phyloP scores from a whole-genome alignment of 2,113 vertebrate genomes.

The Petrocephalus zakoni region DNA sequence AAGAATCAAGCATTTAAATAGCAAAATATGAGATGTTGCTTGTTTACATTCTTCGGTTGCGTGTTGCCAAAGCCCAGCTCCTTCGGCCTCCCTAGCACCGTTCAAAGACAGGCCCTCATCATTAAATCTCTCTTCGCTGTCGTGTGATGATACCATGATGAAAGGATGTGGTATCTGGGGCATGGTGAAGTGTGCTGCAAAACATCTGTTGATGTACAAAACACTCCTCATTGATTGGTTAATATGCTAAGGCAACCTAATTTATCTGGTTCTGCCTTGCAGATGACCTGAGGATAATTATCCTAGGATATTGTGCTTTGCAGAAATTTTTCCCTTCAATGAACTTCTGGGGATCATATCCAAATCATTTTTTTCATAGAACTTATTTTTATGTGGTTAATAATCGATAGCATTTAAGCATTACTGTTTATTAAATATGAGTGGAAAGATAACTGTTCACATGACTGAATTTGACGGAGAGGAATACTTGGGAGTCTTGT shows the following conservation, averaged over 20 bases:
- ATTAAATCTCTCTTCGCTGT: not conserved
- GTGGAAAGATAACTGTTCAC: not conserved
- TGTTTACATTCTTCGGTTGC: not conserved
- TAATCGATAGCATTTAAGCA: not conserved
- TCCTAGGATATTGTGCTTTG: not conserved
- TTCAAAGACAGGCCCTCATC: not conserved
- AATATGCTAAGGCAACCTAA: constrained; percentile 4
- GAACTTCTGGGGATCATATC: not conserved
- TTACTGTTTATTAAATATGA: not conserved
- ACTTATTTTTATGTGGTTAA: not conserved
- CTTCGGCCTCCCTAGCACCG: not conserved
- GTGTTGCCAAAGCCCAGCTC: not conserved
- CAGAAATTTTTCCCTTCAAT: not conserved
- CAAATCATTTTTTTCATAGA: not conserved
- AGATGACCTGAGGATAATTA: constrained; percentile 5
- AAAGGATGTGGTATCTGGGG: not conserved
- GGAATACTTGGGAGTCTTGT: not conserved
- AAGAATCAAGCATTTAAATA: not conserved
- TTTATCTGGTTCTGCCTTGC: not conserved
- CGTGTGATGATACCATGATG: not conserved
- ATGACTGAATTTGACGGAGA: not conserved
- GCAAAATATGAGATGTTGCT: not conserved
- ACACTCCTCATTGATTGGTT: constrained; percentile 6
- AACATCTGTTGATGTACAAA: constrained; percentile 8
- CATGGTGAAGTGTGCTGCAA: not conserved